A percentile compares a stretch with the other conserved stretches of the same genome.
These are phyloP conservation scores for Leptoteleia sp. DNA, from an alignment of 1,140 invertebrate species.

Conservation along the genomic window DNA sequence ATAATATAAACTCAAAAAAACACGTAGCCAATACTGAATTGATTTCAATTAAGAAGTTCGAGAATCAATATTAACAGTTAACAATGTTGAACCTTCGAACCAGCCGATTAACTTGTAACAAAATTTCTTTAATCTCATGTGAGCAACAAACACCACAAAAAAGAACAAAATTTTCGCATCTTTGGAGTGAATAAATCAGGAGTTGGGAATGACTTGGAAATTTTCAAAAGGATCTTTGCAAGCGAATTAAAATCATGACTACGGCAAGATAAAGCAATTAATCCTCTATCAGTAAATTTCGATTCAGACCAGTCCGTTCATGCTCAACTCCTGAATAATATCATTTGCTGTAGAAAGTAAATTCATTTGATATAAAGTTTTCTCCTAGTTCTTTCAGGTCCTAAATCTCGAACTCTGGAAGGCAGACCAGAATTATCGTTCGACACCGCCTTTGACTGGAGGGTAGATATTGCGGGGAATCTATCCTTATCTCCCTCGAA, in stretches of 20 bases:
- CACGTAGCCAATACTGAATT: no score
- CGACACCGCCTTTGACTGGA: conserved; percentile 29
- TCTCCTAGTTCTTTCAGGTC: conserved; percentile 29
- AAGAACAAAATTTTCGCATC: conserved; percentile 24
- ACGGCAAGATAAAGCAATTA: conserved; percentile 15
- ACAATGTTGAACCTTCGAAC: conserved; percentile 14
- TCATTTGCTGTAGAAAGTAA: no score
- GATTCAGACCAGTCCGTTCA: conserved; percentile 7
- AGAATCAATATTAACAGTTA: conserved; percentile 51
- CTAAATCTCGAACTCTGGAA: conserved; percentile 25
- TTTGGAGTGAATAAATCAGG: conserved; percentile 30
- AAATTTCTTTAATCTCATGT: conserved; percentile 41
- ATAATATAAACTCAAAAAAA: conserved; percentile 24
- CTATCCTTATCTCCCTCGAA: conserved; percentile 80
- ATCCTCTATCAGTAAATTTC: conserved; percentile 26
- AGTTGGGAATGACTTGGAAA: conserved; percentile 5
- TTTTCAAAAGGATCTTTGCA: neutral
- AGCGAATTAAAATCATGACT: conserved; percentile 4
- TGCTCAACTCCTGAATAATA: conserved; percentile 14
- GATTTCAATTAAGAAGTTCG: no score
- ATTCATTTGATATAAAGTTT: conserved; percentile 52
- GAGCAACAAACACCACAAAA: conserved; percentile 44
- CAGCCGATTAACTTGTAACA: conserved; percentile 10
- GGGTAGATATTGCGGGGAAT: neutral
- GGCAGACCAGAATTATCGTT: conserved; percentile 47